A percentile compares a stretch with the other conserved stretches of the same genome.
Evolutionary conservation across 2,113 vertebrate species (phyloP).

Genomic region (Elephas maximus): DNA sequence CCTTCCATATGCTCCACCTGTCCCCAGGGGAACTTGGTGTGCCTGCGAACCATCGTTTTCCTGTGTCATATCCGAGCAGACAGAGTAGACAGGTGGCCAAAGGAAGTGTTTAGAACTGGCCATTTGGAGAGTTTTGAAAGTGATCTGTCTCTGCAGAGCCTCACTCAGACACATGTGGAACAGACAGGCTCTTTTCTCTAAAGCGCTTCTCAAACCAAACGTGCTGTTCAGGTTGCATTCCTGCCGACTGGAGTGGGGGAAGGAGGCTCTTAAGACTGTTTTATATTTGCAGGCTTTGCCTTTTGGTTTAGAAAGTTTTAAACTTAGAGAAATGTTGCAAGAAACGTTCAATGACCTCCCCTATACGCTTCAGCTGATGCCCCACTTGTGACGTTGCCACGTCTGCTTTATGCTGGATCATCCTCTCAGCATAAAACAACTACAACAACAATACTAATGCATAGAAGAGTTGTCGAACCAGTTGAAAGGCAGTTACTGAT

Average conservation of each 20-base stretch:
- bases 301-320: slow-evolving; percentile 17
- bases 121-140: background rate
- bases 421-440: background rate
- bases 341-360: background rate
- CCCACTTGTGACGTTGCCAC: background rate
- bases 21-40: background rate
- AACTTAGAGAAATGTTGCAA: background rate
- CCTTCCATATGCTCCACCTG: background rate
- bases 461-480: background rate
- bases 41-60: slow-evolving; percentile 44
- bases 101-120: background rate
- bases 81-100: background rate
- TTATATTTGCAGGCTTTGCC: background rate
- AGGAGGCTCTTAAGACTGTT: background rate
- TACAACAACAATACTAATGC: background rate
- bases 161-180: background rate
- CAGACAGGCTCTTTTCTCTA: background rate
- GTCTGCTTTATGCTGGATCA: background rate
- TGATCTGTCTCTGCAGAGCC: background rate
- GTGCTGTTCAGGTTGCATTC: background rate
- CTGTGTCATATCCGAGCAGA: slow-evolving; percentile 18
- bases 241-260: background rate
- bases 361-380: too few species aligned
- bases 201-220: background rate
- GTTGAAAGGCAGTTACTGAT: background rate